Evolutionary conservation across 2,797 vertebrate genomes (phyloP).

Genomic region (Eutrigla gurnardus): DNA sequence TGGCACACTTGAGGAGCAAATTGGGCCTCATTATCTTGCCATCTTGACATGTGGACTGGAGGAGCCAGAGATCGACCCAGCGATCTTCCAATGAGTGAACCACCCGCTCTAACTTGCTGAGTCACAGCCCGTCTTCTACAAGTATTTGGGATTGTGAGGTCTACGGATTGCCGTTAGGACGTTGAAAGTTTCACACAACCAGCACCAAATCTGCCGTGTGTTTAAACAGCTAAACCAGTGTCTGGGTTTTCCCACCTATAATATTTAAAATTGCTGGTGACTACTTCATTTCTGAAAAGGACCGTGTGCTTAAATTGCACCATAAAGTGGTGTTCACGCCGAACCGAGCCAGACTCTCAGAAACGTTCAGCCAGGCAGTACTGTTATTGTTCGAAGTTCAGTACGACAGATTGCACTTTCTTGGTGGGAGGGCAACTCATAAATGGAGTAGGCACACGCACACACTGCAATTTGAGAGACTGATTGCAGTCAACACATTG

Average conservation of each 20-base stretch:
- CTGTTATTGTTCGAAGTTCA: constrained; percentile 42
- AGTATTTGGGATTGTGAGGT: not conserved
- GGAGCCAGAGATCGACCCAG: not conserved
- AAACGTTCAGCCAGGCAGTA: constrained; percentile 17
- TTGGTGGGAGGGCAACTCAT: constrained; percentile 41
- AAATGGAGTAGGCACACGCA: constrained; percentile 15
- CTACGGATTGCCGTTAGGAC: not conserved
- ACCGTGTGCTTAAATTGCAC: constrained; percentile 17
- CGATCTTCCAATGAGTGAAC: not conserved
- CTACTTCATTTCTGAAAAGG: constrained; percentile 18
- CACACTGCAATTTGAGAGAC: constrained; percentile 25
- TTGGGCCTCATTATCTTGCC: not conserved
- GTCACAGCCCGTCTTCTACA: not conserved
- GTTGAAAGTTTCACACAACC: not conserved
- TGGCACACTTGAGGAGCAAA: not conserved
- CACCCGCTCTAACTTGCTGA: not conserved
- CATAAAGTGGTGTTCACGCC: constrained; percentile 45
- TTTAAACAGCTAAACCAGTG: not conserved
- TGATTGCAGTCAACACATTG: constrained; percentile 40
- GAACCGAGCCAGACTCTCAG: constrained; percentile 45
- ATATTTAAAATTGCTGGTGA: constrained; percentile 34
- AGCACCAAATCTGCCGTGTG: not conserved
- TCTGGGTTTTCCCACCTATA: not conserved
- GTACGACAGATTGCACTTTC: constrained; percentile 44
- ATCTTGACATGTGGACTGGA: not conserved